phyloP scores from a whole-genome alignment of 2,888 invertebrate species.

The Neoascia interrupta region DNA sequence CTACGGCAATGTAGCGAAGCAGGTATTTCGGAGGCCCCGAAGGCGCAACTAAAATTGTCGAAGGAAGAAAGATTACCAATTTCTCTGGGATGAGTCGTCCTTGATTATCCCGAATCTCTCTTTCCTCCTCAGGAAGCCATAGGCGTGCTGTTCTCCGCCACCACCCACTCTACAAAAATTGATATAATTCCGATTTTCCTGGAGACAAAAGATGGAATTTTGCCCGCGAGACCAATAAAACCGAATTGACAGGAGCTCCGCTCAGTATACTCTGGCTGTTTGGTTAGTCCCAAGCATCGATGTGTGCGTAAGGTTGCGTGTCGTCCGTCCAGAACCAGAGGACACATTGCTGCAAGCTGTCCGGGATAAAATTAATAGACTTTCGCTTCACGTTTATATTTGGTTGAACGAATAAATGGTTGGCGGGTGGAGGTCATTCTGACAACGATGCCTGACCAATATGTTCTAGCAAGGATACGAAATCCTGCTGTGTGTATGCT shows the following conservation, averaged over 20 bases:
- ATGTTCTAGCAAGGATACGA: not conserved
- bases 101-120: slow-evolving; percentile 28
- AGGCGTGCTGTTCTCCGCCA: slow-evolving; percentile 6
- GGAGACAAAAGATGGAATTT: slow-evolving; percentile 51
- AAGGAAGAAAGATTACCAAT: slow-evolving; percentile 34
- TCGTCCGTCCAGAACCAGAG: not conserved
- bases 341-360: slow-evolving; percentile 13
- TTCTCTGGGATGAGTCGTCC: not conserved
- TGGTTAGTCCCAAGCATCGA: no score
- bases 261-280: no score
- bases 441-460: not conserved
- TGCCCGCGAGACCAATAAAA: slow-evolving; percentile 66
- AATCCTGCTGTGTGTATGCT: slow-evolving; percentile 9
- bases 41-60: slow-evolving; percentile 31
- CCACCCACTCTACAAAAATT: slow-evolving; percentile 39
- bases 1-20: slow-evolving; percentile 24
- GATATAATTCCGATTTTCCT: slow-evolving; percentile 50
- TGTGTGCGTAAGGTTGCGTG: not conserved
- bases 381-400: slow-evolving; percentile 41
- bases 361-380: slow-evolving; percentile 57
- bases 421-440: slow-evolving; percentile 2
- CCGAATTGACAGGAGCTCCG: slow-evolving; percentile 56
- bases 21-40: slow-evolving; percentile 30
- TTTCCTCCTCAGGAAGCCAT: not conserved
- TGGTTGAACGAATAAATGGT: slow-evolving; percentile 8